A percentile compares a stretch with the other conserved stretches of the same genome.
Evolutionary conservation across 2,888 invertebrate species (phyloP).

Genomic region (Cyaniris semiargus): DNA sequence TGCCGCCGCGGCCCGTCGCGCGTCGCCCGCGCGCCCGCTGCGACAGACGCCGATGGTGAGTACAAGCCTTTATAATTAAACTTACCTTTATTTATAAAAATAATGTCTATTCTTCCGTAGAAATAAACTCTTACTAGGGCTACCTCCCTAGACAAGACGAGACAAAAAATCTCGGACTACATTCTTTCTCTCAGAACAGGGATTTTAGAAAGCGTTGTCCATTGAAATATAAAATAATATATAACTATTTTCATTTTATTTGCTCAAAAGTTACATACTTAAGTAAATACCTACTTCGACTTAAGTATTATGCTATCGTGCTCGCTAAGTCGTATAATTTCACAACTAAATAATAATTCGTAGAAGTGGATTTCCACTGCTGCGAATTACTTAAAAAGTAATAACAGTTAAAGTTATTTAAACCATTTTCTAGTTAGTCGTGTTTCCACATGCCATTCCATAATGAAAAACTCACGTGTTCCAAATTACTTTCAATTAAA

Average conservation of each 20-base stretch:
- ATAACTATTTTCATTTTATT: too few species aligned
- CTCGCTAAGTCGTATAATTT: background rate
- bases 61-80: slow-evolving; percentile 37
- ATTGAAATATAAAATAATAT: too few species aligned
- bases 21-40: slow-evolving; percentile 51
- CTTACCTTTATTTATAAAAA: background rate
- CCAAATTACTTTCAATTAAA: slow-evolving; percentile 19
- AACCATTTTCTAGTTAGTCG: background rate
- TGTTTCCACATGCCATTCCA: slow-evolving; percentile 11
- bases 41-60: slow-evolving; percentile 61
- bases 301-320: background rate
- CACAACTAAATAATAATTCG: background rate
- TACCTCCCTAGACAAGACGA: too few species aligned
- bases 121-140: too few species aligned
- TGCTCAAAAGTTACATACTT: too few species aligned
- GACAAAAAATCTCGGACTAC: too few species aligned
- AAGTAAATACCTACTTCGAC: too few species aligned
- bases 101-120: background rate
- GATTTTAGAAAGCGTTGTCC: too few species aligned
- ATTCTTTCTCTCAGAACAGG: too few species aligned
- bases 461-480: slow-evolving; percentile 24
- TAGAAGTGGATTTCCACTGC: background rate
- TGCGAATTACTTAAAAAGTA: background rate
- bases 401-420: background rate
- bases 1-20: slow-evolving; percentile 64